phyloP scores from a whole-genome alignment of 2,113 vertebrate genomes.

The Dicentrarchus labrax region DNA sequence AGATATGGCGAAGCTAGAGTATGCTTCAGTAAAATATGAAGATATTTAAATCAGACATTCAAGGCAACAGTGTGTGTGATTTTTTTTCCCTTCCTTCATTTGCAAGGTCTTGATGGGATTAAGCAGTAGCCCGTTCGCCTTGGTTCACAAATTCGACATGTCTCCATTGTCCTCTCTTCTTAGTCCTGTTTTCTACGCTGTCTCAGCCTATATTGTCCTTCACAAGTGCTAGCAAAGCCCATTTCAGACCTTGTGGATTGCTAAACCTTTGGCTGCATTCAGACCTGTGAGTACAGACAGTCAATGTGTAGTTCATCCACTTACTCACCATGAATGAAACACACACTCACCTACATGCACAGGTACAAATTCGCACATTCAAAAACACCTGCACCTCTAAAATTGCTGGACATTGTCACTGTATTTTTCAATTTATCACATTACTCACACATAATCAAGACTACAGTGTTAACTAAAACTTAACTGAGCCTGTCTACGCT shows the following conservation, averaged over 20 bases:
- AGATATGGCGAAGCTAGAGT: not conserved
- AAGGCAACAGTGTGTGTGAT: not conserved
- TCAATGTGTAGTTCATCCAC: conserved; percentile 18
- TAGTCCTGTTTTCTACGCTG: conserved; percentile 51
- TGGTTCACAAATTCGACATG: conserved; percentile 57
- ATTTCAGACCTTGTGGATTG: conserved; percentile 43
- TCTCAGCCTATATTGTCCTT: conserved; percentile 38
- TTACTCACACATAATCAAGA: not conserved
- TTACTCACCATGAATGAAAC: not conserved
- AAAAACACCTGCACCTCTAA: not conserved
- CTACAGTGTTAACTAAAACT: not conserved
- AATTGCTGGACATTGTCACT: not conserved
- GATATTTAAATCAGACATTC: conserved; percentile 40
- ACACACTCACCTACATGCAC: not conserved
- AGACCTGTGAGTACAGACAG: conserved; percentile 21
- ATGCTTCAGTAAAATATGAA: conserved; percentile 16
- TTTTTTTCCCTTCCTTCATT: conserved; percentile 16
- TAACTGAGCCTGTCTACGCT: not conserved
- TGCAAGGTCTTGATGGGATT: conserved; percentile 56
- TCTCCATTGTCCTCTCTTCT: conserved; percentile 52
- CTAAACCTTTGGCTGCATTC: conserved; percentile 37
- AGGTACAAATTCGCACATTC: not conserved
- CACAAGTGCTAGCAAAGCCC: conserved; percentile 21
- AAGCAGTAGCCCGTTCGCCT: conserved; percentile 53
- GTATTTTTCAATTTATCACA: not conserved